Evolutionary conservation across 2,797 vertebrate genomes (phyloP).

Genomic region (Melanotaenia boesemani): DNA sequence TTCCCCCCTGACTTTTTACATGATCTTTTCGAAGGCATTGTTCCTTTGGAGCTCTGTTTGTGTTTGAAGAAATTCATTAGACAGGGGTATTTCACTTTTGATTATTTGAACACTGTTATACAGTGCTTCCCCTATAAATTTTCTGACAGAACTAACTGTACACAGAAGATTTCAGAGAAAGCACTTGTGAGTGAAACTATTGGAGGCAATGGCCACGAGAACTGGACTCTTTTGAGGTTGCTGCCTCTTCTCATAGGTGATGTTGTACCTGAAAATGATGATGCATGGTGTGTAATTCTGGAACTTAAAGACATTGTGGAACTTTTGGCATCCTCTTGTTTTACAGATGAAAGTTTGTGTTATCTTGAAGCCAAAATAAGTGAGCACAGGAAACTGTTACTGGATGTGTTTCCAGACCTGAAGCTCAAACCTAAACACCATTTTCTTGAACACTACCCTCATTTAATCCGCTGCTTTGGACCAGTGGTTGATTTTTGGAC

Average conservation of each 20-base stretch:
- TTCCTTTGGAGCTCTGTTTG: no score
- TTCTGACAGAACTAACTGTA: conserved; percentile 7
- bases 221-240: conserved; percentile 36
- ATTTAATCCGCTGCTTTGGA: conserved; percentile 37
- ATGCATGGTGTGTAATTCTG: conserved; percentile 19
- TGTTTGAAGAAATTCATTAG: conserved; percentile 3
- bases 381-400: conserved; percentile 23
- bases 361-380: conserved; percentile 24
- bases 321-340: conserved; percentile 23
- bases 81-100: conserved; percentile 33
- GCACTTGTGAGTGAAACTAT: conserved; percentile 24
- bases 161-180: conserved; percentile 4
- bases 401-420: conserved; percentile 19
- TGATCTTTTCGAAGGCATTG: no score
- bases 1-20: no score
- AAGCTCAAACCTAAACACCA: conserved; percentile 33
- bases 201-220: conserved; percentile 37
- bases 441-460: conserved; percentile 29
- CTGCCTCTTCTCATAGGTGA: conserved; percentile 19
- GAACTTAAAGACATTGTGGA: conserved; percentile 49
- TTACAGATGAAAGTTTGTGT: conserved; percentile 43
- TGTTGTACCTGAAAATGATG: conserved; percentile 30
- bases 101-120: conserved; percentile 20
- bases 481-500: conserved; percentile 36
- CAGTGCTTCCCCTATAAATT: not conserved